These are phyloP conservation scores for Ammodytes marinus DNA, from an alignment of 2,113 vertebrate genomes.

Conservation along the genomic window DNA sequence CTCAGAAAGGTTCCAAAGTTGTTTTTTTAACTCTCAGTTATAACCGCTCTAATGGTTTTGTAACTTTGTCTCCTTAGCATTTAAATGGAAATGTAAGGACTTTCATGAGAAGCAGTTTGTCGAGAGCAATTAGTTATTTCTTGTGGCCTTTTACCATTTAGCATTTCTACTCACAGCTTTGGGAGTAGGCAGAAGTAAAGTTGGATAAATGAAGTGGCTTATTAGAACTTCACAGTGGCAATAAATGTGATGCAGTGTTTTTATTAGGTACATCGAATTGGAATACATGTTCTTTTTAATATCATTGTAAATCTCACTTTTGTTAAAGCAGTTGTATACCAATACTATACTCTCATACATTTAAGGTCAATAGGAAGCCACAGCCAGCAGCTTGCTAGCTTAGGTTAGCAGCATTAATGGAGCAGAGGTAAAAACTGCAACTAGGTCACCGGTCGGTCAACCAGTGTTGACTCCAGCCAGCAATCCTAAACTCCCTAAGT, in stretches of 20 bases:
- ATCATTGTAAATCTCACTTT: not conserved
- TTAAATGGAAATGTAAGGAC: not conserved
- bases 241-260: not conserved
- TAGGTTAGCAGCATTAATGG: not conserved
- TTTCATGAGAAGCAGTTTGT: not conserved
- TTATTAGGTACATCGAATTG: not conserved
- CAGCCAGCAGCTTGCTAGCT: not conserved
- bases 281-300: not conserved
- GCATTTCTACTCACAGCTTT: not conserved
- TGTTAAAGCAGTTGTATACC: not conserved
- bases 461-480: no score
- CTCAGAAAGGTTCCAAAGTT: slow-evolving; percentile 26
- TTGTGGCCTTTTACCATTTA: not conserved
- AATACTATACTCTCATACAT: not conserved
- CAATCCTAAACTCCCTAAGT: no score
- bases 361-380: not conserved
- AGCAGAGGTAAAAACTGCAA: not conserved
- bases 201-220: not conserved
- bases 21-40: not conserved
- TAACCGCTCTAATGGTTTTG: not conserved
- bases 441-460: not conserved
- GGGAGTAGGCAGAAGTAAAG: not conserved
- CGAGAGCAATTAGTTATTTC: not conserved
- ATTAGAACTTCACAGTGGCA: not conserved
- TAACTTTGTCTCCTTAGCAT: not conserved